These are phyloP conservation scores for Tricholaema leucomelas DNA, from an alignment of 2,113 vertebrate genomes.

Conservation along the genomic window DNA sequence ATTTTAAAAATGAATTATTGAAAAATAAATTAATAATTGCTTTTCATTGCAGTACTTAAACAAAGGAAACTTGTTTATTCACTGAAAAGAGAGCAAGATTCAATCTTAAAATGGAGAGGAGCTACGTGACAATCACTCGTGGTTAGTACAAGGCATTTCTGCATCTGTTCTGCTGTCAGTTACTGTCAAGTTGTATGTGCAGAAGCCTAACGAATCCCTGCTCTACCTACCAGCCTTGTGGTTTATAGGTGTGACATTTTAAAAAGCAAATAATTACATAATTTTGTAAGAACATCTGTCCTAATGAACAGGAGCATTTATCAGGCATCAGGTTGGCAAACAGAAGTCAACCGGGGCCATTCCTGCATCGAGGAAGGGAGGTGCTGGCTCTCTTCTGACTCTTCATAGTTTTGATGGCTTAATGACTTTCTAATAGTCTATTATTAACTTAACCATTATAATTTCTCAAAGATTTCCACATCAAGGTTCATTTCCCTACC, in stretches of 20 bases:
- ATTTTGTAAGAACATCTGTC: neutral
- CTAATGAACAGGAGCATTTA: neutral
- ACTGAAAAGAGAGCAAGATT: neutral
- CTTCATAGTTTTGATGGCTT: neutral
- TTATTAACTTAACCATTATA: neutral
- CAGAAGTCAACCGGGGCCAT: neutral
- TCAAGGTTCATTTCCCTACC: neutral
- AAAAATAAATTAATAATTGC: constrained; percentile 42
- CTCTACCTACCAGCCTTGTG: neutral
- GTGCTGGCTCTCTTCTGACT: neutral
- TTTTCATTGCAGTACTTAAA: neutral
- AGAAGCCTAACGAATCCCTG: neutral
- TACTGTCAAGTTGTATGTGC: neutral
- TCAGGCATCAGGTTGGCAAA: rapidly evolving
- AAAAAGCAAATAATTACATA: neutral
- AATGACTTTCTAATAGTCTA: neutral
- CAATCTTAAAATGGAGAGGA: neutral
- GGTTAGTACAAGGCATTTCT: neutral
- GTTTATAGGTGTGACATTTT: neutral
- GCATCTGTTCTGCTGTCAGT: neutral
- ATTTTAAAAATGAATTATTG: constrained; percentile 26
- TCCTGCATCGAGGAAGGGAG: neutral
- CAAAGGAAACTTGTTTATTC: constrained; percentile 18
- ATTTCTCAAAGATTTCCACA: neutral
- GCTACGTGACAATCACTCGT: neutral